Conservation (phyloP, 2,888 invertebrate species). For the Meiosimyza decipiens region DNA sequence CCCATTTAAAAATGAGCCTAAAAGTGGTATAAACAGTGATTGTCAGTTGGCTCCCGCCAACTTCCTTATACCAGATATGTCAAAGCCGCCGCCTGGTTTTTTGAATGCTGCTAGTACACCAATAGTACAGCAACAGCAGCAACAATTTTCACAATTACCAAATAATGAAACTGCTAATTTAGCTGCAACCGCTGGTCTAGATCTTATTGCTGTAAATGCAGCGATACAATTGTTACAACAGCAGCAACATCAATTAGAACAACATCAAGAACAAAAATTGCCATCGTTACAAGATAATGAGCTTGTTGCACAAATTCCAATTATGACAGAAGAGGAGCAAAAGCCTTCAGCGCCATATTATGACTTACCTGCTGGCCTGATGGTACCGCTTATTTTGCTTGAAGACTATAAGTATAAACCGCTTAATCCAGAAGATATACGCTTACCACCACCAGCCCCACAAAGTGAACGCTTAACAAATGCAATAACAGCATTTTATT, state of each 20-base stretch:
- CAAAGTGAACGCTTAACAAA: slow-evolving; percentile 92
- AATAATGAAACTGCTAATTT: slow-evolving; percentile 15
- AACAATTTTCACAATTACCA: slow-evolving; percentile 30
- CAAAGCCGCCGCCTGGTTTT: slow-evolving; percentile 88
- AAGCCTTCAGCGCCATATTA: slow-evolving; percentile 95
- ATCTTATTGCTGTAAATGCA: slow-evolving; percentile 53
- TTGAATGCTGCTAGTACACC: not conserved
- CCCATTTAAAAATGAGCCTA: slow-evolving; percentile 69
- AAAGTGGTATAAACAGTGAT: slow-evolving; percentile 57
- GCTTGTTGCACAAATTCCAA: slow-evolving; percentile 40
- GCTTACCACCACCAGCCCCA: slow-evolving; percentile 94
- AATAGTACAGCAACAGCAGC: slow-evolving; percentile 34
- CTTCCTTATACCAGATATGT: slow-evolving; percentile 81
- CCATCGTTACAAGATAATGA: slow-evolving; percentile 29
- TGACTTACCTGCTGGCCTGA: slow-evolving; percentile 96
- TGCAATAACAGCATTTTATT: slow-evolving; percentile 96
- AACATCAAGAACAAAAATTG: slow-evolving; percentile 38
- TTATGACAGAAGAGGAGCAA: slow-evolving; percentile 74
- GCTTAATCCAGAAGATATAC: slow-evolving; percentile 88
- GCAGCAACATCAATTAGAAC: not conserved
- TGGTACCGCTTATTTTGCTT: slow-evolving; percentile 95
- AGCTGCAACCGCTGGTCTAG: slow-evolving; percentile 38
- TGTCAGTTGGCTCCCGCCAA: slow-evolving; percentile 67
- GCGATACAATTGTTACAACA: slow-evolving; percentile 58
- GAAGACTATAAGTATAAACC: slow-evolving; percentile 92